Percentiles rank a stretch among this genome's conserved stretches.
Evolutionary conservation across 2,797 vertebrate species (phyloP).

Genomic region (Ambastaia sidthimunki): DNA sequence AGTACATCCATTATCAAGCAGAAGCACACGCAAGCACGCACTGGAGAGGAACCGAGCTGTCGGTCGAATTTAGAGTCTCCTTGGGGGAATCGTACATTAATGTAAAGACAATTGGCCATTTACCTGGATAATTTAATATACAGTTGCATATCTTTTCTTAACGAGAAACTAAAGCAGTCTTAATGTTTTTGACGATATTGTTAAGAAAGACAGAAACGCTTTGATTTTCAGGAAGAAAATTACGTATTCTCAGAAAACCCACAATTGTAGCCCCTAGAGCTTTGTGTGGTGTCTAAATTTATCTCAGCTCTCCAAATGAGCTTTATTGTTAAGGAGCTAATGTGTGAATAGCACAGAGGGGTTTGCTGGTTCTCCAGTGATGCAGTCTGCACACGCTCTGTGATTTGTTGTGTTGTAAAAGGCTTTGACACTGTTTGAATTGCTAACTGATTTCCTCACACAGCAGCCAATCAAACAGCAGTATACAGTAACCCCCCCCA

Average conservation of each 20-base stretch:
- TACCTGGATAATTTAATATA: conserved; percentile 18
- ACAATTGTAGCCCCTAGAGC: neutral
- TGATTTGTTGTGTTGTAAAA: neutral
- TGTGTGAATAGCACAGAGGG: neutral
- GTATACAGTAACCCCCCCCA: neutral
- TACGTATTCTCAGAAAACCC: conserved; percentile 4
- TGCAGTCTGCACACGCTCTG: neutral
- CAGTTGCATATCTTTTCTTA: neutral
- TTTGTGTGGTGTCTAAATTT: neutral
- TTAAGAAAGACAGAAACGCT: neutral
- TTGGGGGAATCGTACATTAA: neutral
- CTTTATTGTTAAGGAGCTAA: neutral
- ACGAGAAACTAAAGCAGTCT: neutral
- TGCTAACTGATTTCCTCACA: neutral
- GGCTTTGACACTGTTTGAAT: neutral
- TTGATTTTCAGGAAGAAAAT: neutral
- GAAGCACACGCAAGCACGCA: neutral
- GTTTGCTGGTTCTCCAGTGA: neutral
- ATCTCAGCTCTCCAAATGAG: neutral
- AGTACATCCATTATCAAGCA: conserved; percentile 20
- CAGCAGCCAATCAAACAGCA: neutral
- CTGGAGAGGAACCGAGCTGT: neutral
- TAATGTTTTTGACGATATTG: neutral
- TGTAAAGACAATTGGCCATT: conserved; percentile 25
- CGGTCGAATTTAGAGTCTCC: conserved; percentile 17